Evolutionary conservation across 1,140 invertebrate genomes (phyloP), one percentile per base, ranked within the genome.

Genomic region (Drosophila azteca): DNA sequence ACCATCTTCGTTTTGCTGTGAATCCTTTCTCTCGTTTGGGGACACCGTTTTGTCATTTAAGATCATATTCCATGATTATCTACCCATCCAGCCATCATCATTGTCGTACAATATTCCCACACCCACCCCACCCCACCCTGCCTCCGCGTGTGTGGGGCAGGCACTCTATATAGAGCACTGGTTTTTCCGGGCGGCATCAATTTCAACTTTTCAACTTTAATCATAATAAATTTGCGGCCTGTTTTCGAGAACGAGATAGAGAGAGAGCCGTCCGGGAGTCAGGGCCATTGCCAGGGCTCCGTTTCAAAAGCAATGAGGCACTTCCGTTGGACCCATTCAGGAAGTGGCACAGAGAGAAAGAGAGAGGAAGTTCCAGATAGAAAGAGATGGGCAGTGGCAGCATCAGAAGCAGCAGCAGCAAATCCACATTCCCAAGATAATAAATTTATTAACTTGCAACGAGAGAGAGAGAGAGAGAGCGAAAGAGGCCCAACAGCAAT

Each of bases 191-290:
- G 35, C 79, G 55, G 75, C 79, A 83, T 83, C 79, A 83, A 83
- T 83, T 83, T 83, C 79, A 83, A 83, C 79, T 83, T 83, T 83
- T 83, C 79, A 83, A 83, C 79, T 83, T 83, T 83, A 83, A 83
- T 83, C 79, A 83, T 83, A 79, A 83, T 83, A 83, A 83, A 83
- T 83, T 76, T 83, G 79, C 70, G 79, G 77, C 70, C 55, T 35
- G 63, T 68, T 68, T 57, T 57, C 63, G 54, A 53, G 26, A 15
- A 20, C 29, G 15, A 20, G 26, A 51, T n/a, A 51, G 51, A 31
- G n/a, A 53, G 31, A 11, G 9, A 53, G 51, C 5, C 3, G 24
- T 26, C 24, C 24, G 24, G 17, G 52, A 52, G 53, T 48, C 44
- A 70, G 6, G 55, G 66, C 55, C 55, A 77, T 51, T 67, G 66